phyloP scores from a whole-genome alignment of 2,113 vertebrate species.

The Microtus ochrogaster region DNA sequence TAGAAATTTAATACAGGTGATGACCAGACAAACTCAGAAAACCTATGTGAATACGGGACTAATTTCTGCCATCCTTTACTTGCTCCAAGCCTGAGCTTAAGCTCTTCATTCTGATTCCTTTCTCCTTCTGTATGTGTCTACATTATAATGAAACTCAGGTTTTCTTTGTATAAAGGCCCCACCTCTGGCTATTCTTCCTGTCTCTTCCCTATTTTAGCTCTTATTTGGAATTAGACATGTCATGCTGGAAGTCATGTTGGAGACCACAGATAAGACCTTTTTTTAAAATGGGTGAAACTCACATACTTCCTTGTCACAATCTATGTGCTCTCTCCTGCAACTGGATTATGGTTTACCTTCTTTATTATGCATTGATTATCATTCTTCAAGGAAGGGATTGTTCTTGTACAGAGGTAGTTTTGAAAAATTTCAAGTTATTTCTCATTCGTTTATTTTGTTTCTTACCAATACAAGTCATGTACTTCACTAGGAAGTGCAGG shows the following conservation, averaged over 20 bases:
- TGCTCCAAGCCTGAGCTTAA: neutral
- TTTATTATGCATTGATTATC: neutral
- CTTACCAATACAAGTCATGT: neutral
- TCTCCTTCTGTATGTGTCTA: neutral
- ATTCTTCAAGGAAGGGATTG: neutral
- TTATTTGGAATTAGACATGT: neutral
- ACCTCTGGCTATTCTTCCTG: neutral
- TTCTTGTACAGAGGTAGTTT: neutral
- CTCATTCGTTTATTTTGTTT: neutral
- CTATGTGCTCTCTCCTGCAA: neutral
- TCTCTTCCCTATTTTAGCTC: neutral
- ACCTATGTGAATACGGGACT: neutral
- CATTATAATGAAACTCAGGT: neutral
- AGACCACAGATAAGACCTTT: neutral
- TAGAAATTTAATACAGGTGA: neutral
- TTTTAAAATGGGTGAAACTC: neutral
- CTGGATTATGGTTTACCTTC: neutral
- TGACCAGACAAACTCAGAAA: neutral
- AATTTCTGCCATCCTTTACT: neutral
- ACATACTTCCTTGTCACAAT: neutral
- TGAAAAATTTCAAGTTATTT: neutral
- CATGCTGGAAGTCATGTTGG: neutral
- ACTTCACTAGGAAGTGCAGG: neutral
- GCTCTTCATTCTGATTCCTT: neutral
- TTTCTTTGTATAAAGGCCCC: neutral